These are phyloP conservation scores for Drosophila villosipedis DNA, from an alignment of 2,888 invertebrate genomes.

Conservation along the genomic window DNA sequence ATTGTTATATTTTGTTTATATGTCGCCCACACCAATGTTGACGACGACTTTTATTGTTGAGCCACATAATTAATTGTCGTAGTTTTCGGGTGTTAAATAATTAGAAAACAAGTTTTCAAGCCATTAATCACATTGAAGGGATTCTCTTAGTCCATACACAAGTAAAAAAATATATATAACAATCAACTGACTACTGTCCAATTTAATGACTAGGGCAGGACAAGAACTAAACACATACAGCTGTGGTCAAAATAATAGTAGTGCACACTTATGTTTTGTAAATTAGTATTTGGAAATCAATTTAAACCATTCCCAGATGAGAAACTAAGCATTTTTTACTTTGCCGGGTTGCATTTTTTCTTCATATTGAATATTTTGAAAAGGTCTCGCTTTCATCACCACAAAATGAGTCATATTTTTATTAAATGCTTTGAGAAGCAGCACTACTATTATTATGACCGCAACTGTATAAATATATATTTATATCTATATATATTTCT, in stretches of 20 bases:
- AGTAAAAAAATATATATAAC: conserved; percentile 4
- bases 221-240: conserved; percentile 7
- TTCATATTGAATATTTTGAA: background rate
- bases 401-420: background rate
- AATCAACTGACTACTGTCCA: conserved; percentile 19
- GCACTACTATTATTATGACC: background rate
- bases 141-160: conserved; percentile 19
- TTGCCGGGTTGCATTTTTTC: background rate
- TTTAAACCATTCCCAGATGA: background rate
- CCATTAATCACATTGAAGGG: conserved; percentile 76
- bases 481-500: background rate
- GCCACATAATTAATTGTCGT: conserved; percentile 82
- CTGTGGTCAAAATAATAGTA: background rate
- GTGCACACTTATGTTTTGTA: background rate
- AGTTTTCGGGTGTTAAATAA: conserved; percentile 81
- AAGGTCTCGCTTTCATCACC: background rate
- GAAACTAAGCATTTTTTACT: background rate
- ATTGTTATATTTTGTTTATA: conserved; percentile 66
- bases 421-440: background rate
- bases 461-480: background rate
- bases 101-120: conserved; percentile 80
- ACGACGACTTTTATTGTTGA: conserved; percentile 75
- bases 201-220: conserved; percentile 39
- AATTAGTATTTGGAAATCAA: background rate
- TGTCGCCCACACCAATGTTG: conserved; percentile 72